Evolutionary conservation across 2,797 vertebrate species (phyloP), one percentile per base, ranked within the genome.

Genomic region (Darevskia mixta): DNA sequence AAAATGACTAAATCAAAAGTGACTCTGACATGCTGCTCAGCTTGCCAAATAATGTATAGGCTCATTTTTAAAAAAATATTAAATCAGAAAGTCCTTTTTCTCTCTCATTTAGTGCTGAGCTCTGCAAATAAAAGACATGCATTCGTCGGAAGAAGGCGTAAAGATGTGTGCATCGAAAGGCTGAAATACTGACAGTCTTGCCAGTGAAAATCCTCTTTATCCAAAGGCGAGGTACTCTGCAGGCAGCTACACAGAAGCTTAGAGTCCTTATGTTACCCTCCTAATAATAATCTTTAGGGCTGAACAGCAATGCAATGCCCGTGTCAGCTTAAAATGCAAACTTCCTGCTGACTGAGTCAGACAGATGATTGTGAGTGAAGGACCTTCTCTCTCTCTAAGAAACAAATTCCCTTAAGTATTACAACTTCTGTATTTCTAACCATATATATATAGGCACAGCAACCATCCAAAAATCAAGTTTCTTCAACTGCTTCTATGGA

Each of bases 1-100:
- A 88, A 94, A 93, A 92, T 71, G 10, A 92, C 89, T 89, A 93
- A 90, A 94, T 91, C 80, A 91, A 87, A 95, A 92, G 61, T 92
- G 79, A 94, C 88, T 95, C 87, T 89, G 92, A 91, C 79, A 66
- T 87, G 25, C 72, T 23, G 1, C 89, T 92, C 79, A 89, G 58
- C 69, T 87, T 92, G 66, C 43, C 89, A 93, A 93, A 87, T n/a
- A 87, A 58, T 89, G 41, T 88, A 43, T 90, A 86, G 77, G 90
- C 67, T 93, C 88, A 91, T 89, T 94, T 91, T 86, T 79, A 90
- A 35, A 73, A 38, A 73, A 73, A 38, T 83, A 92, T 95, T 90
- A 92, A 91, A 88, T 93, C 87, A 78, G 91, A 88, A 92, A 91
- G 20, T 83, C n/a, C 80, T 91, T 87, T 75, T 2, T n/a, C 23